These are phyloP conservation scores for Clivina fossor DNA, from an alignment of 2,888 invertebrate genomes.

Conservation along the genomic window DNA sequence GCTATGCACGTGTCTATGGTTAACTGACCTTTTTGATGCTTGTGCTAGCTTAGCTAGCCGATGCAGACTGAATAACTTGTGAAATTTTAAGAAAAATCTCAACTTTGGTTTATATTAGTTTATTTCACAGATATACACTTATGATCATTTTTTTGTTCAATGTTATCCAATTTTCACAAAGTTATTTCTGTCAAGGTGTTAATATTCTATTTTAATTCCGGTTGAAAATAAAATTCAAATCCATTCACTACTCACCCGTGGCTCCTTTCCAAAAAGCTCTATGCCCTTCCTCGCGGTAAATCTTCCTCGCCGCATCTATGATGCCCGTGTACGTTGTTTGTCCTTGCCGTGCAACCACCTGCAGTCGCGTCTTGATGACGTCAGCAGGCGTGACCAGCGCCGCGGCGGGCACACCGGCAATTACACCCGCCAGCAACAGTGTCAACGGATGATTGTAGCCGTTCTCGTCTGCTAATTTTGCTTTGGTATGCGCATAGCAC, in stretches of 20 bases:
- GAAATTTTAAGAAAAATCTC: too few species aligned
- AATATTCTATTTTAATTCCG: too few species aligned
- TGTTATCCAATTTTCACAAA: too few species aligned
- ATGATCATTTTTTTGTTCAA: too few species aligned
- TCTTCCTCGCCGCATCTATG: conserved; percentile 89
- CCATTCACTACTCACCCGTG: conserved; percentile 62
- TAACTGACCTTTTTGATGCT: too few species aligned
- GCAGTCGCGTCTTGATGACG: conserved; percentile 94
- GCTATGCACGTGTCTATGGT: too few species aligned
- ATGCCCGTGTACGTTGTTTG: conserved; percentile 96
- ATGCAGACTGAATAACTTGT: too few species aligned
- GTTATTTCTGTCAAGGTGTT: too few species aligned
- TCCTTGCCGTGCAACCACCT: conserved; percentile 91
- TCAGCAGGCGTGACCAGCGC: conserved; percentile 98
- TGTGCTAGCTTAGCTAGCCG: too few species aligned
- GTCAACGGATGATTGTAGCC: conserved; percentile 92
- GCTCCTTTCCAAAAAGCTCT: conserved; percentile 98
- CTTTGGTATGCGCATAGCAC: conserved; percentile 93
- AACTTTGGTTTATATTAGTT: too few species aligned
- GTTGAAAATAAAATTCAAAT: too few species aligned
- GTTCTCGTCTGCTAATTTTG: conserved; percentile 88
- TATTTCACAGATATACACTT: too few species aligned
- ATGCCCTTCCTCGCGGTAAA: conserved; percentile 90
- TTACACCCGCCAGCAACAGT: conserved; percentile 81
- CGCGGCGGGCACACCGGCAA: conserved; percentile 95